Evolutionary conservation across 1,140 invertebrate species (phyloP), one percentile per base, ranked within the genome.

Genomic region (Tetragonula clypearis): DNA sequence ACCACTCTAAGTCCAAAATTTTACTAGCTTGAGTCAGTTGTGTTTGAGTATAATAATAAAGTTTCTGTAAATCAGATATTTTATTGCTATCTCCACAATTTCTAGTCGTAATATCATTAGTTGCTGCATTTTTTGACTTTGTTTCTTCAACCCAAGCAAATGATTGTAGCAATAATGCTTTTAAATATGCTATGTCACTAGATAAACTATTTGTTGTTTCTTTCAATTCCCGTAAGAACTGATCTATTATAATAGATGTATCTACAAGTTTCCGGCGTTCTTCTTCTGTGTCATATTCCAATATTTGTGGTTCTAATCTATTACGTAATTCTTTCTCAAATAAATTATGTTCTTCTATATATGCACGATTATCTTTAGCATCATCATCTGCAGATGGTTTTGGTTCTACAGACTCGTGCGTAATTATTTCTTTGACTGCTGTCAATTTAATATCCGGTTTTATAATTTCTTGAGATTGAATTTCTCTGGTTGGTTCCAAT

Each of bases 241-340:
- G 90, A 26, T 94, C 91, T 79, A 96, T 92, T 23, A 92, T 87
- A 5, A 88, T 87, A 49, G 93, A 94, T 55, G 92, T 93, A 55
- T 93, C 92, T 26, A 92, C 91, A 17, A 96, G 89, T 21, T 90
- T 90, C 58, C 87, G 88, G 85, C 95, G 95, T 84, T 96, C 96
- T 19, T 95, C 94, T 12, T 95, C 93, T 5, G 93, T 94, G 6
- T 95, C 96, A 58, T 92, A 92, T 23, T 94, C 87, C 87, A 89
- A 93, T n/a, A 65, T 68, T 21, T 91, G 86, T 6, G 74, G 56
- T 60, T 88, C 78, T 19, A 93, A 41, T 87, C 91, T 92, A 75
- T 89, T 90, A 68, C 91, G 90, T 35, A 96, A 80, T 89, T 96
- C 96, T 75, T 93, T 94, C 55, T 96, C 93, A 92, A 96, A 96